Base-by-base conservation (phyloP, 2,797 vertebrate species). In the Erethizon dorsatum region DNA sequence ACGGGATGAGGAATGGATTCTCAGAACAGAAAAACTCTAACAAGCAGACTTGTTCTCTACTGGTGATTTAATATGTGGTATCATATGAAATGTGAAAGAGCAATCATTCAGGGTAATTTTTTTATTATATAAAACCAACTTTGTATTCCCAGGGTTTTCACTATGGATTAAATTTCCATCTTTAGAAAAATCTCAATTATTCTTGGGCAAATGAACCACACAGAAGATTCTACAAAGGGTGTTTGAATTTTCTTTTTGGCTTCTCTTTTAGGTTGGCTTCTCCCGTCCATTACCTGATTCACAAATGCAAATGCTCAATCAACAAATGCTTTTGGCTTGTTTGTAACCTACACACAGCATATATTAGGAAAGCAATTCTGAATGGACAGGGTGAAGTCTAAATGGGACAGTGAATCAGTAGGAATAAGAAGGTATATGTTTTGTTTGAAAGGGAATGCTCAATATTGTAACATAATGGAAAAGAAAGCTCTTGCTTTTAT, bases 401-500 rank as follows among this genome's bases (percentile, higher is more conserved):
- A 94, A 82, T 59, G 73, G 6, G 5, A 7, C 22, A 77, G 31
- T 18, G 84, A 61, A 94, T 73, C 54, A 14, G 41, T 56, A 56
- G 31, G n/a, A 75, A 65, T 80, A 69, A 80, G 41, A 94, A 96
- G 18, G 20, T 3, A 11, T 26, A 9, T 33, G 5, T 65, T 14
- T 31, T 17, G 28, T 54, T 90, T 73, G 87, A 92, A 95, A 91
- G 71, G 93, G 52, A 96, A 88, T 65, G 69, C 31, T 90, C 28
- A 83, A 20, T 91, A 71, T 77, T 89, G 14, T 63, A 91, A 59
- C 33, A 91, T 83, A 91, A 78, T 63, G 50, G 77, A 77, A 91
- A 93, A 89, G 63, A 89, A 94, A 83, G 41, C 6, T 65, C 63
- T 86, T 87, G 41, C 56, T 75, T 87, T 87, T 93, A 87, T 95